Evolutionary conservation across 1,140 invertebrate genomes (phyloP), one percentile per base, ranked within the genome.

Genomic region (Drosophila cardini): DNA sequence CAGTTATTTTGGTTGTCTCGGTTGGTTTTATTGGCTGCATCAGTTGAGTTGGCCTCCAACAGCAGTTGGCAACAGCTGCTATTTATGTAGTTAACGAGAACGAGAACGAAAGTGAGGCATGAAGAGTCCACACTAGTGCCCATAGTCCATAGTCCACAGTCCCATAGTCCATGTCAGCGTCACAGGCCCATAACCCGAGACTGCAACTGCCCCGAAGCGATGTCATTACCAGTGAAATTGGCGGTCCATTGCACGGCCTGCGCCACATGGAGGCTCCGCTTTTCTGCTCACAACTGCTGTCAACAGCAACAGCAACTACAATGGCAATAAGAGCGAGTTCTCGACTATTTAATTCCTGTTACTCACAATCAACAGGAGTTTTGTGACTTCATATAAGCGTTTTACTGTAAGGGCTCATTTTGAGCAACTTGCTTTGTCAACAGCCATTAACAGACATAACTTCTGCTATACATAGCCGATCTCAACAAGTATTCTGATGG

Each of bases 11-110:
- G 52, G 80, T 64, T 68, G 84, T 53, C 52, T 79, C 76, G 83
- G 52, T 89, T 83, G 83, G 72, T 83, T 89, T 87, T 87, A 86
- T 87, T 87, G 84, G 76, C 79, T 70, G 56, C 71, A 69, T 61
- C 56, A 72, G 69, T 46, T 40, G 67, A n/a, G n/a, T n/a, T n/a
- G 34, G 30, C 18, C 43, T n/a, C 16, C 34, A 6, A n/a, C 46
- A 8, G 10, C 43, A 38, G 45, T 30, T 34, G 43, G 30, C 75
- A 40, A 50, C 58, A 45, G 68, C 77, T 72, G 82, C 71, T 86
- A 86, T 86, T 86, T 86, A 86, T 86, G 68, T 72, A 87, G 82
- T 85, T 56, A 46, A 21, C 56, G n/a, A 40, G n/a, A 13, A 11
- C 5, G 38, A 40, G n/a, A 5, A 5, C 5, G 38, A 11, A n/a